phyloP scores from a whole-genome alignment of 92 coral and sea anemone species.

The Nematostella vectensis region DNA sequence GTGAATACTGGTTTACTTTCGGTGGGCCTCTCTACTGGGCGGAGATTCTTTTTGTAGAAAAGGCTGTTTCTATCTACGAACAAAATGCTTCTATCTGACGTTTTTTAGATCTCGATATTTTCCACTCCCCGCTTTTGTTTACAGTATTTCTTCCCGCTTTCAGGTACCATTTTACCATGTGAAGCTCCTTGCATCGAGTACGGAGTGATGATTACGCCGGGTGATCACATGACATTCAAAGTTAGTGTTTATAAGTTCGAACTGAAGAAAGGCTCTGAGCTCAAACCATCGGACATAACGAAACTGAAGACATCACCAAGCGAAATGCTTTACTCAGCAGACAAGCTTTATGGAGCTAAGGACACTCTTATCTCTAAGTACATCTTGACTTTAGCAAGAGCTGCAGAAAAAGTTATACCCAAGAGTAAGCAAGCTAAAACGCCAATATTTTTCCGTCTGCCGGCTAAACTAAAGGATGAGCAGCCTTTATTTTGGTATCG shows the following conservation, averaged over 20 bases:
- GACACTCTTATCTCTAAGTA: neutral
- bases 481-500: too few relatives aligned
- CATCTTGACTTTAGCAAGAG: conserved; percentile 9
- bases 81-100: too few relatives aligned
- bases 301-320: conserved; percentile 11
- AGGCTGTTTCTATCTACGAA: too few relatives aligned
- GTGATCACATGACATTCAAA: conserved; percentile 3
- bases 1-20: too few relatives aligned
- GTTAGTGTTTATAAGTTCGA: conserved; percentile 10
- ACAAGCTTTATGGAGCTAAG: neutral
- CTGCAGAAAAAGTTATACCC: conserved; percentile 17
- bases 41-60: too few relatives aligned
- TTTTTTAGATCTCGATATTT: too few relatives aligned
- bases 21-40: too few relatives aligned
- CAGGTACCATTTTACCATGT: conserved; percentile 8
- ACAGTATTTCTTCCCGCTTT: too few relatives aligned
- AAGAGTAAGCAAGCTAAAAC: too few relatives aligned
- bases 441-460: too few relatives aligned
- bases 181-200: conserved; percentile 17
- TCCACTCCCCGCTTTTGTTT: too few relatives aligned
- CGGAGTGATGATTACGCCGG: conserved; percentile 20
- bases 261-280: neutral
- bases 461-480: too few relatives aligned
- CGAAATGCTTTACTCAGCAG: neutral
- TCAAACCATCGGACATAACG: conserved; percentile 8